Evolutionary conservation across 2,113 vertebrate genomes (phyloP).

Genomic region (Phyllostomus discolor): DNA sequence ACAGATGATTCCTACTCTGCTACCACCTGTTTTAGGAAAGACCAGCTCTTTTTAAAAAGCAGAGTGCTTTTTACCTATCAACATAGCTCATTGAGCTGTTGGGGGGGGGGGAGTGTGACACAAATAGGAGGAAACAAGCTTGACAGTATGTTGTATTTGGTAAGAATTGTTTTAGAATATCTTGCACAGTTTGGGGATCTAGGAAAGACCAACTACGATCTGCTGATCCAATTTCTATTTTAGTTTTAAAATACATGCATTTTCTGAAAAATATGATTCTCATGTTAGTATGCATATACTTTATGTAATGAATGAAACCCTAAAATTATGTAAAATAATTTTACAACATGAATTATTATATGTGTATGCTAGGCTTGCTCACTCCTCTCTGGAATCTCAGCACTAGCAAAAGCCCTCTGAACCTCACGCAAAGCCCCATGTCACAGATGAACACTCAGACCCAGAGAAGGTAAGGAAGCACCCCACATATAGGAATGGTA

Average conservation of each 20-base stretch:
- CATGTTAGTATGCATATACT: neutral
- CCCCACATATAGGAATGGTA: neutral
- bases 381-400: neutral
- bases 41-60: conserved; percentile 29
- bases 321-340: conserved; percentile 15
- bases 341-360: neutral
- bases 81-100: neutral
- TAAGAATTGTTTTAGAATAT: conserved; percentile 30
- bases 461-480: neutral
- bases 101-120: neutral
- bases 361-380: neutral
- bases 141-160: conserved; percentile 22
- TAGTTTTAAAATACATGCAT: conserved; percentile 10
- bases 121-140: neutral
- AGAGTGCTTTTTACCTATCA: neutral
- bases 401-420: neutral
- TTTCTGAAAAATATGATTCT: neutral
- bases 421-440: neutral
- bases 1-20: conserved; percentile 2
- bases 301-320: neutral
- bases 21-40: neutral
- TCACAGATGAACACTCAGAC: neutral
- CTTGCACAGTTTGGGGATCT: neutral
- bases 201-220: neutral
- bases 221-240: conserved; percentile 7